A percentile compares a stretch with the other conserved stretches of the same genome.
Evolutionary conservation across 2,888 invertebrate genomes (phyloP).

Genomic region (Xestoiulus laeticollis): DNA sequence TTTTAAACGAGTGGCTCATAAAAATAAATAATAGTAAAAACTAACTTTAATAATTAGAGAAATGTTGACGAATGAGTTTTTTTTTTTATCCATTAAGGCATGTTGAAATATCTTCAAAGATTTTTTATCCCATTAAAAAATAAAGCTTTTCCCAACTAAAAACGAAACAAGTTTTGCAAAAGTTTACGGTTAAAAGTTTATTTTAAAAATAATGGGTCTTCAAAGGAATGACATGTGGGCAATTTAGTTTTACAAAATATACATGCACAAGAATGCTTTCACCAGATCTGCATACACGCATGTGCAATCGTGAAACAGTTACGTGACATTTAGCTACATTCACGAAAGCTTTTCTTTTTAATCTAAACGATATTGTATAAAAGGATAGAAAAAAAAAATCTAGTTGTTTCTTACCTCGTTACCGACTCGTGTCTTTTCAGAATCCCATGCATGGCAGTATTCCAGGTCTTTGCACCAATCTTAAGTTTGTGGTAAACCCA

Average conservation of each 20-base stretch:
- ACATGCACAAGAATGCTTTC: neutral
- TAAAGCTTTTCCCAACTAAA: neutral
- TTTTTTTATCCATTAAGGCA: neutral
- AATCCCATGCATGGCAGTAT: constrained; percentile 41
- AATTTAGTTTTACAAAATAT: neutral
- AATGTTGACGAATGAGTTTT: constrained; percentile 15
- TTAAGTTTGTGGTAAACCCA: constrained; percentile 19
- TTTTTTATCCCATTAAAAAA: neutral
- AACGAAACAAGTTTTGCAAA: neutral
- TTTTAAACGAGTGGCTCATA: neutral
- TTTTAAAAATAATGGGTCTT: neutral
- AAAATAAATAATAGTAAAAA: neutral
- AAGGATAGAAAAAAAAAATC: neutral
- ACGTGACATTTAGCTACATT: neutral
- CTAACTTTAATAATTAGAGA: neutral
- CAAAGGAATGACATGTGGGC: neutral
- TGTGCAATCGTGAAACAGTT: neutral
- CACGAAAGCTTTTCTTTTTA: neutral
- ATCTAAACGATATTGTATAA: neutral
- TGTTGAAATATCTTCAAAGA: neutral
- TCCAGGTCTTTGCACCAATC: constrained; percentile 20
- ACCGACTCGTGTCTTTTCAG: neutral
- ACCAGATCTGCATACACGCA: neutral
- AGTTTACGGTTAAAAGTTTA: neutral
- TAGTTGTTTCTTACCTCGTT: neutral